phyloP scores from a whole-genome alignment of 2,888 invertebrate species.

The Leucozona laternaria region DNA sequence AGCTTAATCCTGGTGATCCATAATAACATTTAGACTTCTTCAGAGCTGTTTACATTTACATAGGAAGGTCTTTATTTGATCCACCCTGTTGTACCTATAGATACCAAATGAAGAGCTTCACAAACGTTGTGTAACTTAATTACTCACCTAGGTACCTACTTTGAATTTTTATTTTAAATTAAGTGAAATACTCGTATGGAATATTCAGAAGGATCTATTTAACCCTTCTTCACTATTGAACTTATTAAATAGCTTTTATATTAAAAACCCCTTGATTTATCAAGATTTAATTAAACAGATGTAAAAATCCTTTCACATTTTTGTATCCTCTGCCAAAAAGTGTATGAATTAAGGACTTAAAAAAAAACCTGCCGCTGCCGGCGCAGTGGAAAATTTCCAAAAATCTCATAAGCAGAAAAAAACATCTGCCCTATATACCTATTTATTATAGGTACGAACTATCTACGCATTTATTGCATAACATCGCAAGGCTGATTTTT shows the following conservation, averaged over 20 bases:
- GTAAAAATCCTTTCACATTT: background rate
- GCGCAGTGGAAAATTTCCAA: constrained; percentile 22
- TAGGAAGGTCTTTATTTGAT: too few relatives aligned
- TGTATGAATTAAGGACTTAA: background rate
- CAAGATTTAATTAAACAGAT: background rate
- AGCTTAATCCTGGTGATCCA: too few relatives aligned
- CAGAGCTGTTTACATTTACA: too few relatives aligned
- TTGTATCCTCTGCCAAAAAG: background rate
- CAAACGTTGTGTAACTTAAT: too few relatives aligned
- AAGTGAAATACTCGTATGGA: too few relatives aligned
- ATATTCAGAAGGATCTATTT: too few relatives aligned
- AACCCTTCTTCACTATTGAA: background rate
- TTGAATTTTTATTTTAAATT: too few relatives aligned
- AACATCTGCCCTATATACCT: constrained; percentile 9
- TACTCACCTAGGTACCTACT: too few relatives aligned
- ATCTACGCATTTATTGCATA: constrained; percentile 24
- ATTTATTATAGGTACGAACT: background rate
- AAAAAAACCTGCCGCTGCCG: background rate
- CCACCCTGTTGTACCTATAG: too few relatives aligned
- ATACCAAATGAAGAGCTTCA: too few relatives aligned
- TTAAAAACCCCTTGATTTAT: background rate
- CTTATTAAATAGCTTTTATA: background rate
- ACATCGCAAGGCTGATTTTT: background rate
- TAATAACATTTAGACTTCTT: too few relatives aligned
- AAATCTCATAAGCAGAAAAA: constrained; percentile 1